Base-by-base conservation (phyloP, 2,888 invertebrate species). In the Trisateles emortualis region DNA sequence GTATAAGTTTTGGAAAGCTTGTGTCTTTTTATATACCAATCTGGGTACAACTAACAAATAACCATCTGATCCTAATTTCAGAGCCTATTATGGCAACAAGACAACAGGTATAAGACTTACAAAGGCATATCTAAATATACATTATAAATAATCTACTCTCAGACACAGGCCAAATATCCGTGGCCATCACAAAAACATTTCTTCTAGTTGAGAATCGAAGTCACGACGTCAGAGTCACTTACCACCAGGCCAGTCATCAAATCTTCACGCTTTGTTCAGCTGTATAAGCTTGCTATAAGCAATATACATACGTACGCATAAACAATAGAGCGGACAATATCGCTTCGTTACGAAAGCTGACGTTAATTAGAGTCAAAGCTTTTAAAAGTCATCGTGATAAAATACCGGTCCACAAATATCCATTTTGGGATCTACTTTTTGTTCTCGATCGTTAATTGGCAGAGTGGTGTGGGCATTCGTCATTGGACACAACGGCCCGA, bases 381-480 rank as follows among this genome's bases (percentile, higher is more conserved):
- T 53, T 59, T 56, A 67, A 68, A 71, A 68, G 67, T 54, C 64
- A 63, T 63, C 68, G 63, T 56, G 64, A 67, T 68, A 59, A 68
- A 71, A 68, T 59, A 68, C 56, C 56, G 59, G 64, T 63, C 47
- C 68, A 68, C 51, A 71, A 68, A 68, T 63, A 63, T 33, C 59
- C 68, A 68, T 63, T 71, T 68, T 39, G 64, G 56, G 53, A 16
- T 40, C 58, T 42, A 59, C 57, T 72, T 68, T 68, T 64, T 72
- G 57, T 57, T 63, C 43, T 54, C 52, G 46, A 51, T 19, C 44
- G 50, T 68, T 68, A 68, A 68, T 68, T 68, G 72, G 68, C 68
- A 68, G 60, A 44, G 53, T 59, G 54, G 38, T 48, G 54, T 51
- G 44, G 33, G 39, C 52, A 72, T 68, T 57, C 61, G 65, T 68